Evolutionary conservation across 2,888 invertebrate genomes (phyloP).

Genomic region (Oxytorus armatus): DNA sequence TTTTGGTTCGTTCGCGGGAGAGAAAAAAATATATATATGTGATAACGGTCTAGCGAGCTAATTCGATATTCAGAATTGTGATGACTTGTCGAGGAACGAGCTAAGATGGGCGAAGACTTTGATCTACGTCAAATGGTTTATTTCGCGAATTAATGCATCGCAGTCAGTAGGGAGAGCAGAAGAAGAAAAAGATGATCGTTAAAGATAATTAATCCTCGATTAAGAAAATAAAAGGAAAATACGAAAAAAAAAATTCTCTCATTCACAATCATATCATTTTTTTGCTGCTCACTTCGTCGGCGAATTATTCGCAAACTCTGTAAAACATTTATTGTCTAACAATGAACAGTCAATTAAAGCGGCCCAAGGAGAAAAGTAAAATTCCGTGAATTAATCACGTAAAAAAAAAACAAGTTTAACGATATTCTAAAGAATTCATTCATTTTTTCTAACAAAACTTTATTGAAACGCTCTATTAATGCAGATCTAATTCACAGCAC

Average conservation of each 20-base stretch:
- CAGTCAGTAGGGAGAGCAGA: conserved; percentile 12
- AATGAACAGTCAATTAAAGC: conserved; percentile 65
- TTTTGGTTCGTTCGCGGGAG: conserved; percentile 33
- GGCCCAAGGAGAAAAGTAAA: conserved; percentile 49
- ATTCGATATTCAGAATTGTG: conserved; percentile 52
- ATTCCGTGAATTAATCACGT: conserved; percentile 39
- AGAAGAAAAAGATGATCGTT: conserved; percentile 32
- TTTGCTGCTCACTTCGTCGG: conserved; percentile 40
- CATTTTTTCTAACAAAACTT: conserved; percentile 53
- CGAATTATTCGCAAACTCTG: conserved; percentile 22
- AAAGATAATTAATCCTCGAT: conserved; percentile 45
- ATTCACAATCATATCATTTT: conserved; percentile 36
- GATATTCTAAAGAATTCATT: conserved; percentile 52
- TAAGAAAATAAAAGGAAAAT: conserved; percentile 9
- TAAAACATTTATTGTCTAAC: conserved; percentile 51
- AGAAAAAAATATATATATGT: conserved; percentile 42
- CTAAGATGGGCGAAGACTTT: conserved; percentile 7
- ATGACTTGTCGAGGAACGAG: conserved; percentile 40
- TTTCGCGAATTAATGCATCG: conserved; percentile 38
- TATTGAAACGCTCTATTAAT: conserved; percentile 16
- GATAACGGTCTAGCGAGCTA: conserved; percentile 53
- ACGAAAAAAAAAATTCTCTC: conserved; percentile 24
- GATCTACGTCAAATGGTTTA: conserved; percentile 8
- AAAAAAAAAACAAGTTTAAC: conserved; percentile 29
- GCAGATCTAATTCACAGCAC: conserved; percentile 38